These are phyloP conservation scores for Mellilla xanthometata DNA, from an alignment of 2,888 invertebrate species.

Conservation along the genomic window DNA sequence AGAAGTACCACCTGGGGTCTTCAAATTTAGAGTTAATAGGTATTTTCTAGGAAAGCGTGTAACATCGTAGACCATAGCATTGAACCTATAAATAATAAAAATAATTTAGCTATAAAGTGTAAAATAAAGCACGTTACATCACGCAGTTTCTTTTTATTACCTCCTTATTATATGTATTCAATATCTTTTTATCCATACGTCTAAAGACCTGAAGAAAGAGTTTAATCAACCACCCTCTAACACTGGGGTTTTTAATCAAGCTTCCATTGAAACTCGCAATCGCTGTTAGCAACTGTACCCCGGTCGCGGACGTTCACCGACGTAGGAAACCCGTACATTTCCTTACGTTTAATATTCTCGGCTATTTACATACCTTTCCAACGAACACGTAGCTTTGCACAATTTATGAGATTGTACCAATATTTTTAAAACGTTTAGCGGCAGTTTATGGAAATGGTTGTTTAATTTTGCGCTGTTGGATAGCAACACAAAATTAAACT, in stretches of 20 bases:
- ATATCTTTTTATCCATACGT: no score
- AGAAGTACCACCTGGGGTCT: no score
- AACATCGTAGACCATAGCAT: no score
- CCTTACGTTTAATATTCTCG: constrained; percentile 17
- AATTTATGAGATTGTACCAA: constrained; percentile 20
- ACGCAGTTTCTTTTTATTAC: no score
- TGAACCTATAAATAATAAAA: no score
- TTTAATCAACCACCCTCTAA: not conserved
- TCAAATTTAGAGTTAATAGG: no score
- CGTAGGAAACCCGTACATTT: constrained; percentile 17
- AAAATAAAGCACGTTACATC: no score
- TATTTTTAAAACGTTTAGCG: constrained; percentile 19
- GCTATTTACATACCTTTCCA: constrained; percentile 20
- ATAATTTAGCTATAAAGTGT: no score
- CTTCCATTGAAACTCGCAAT: not conserved
- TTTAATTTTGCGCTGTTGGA: constrained; percentile 2
- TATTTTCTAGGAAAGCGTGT: no score
- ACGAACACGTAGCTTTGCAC: constrained; percentile 14
- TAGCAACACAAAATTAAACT: not conserved
- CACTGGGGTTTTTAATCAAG: not conserved
- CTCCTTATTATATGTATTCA: no score
- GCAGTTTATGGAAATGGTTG: constrained; percentile 9
- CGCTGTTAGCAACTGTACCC: not conserved
- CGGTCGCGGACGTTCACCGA: constrained; percentile 22
- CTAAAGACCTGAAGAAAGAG: no score